Evolutionary conservation across 37 sponge, comb jelly and placozoan species (phyloP).

Genomic region (Amphimedon queenslandica): DNA sequence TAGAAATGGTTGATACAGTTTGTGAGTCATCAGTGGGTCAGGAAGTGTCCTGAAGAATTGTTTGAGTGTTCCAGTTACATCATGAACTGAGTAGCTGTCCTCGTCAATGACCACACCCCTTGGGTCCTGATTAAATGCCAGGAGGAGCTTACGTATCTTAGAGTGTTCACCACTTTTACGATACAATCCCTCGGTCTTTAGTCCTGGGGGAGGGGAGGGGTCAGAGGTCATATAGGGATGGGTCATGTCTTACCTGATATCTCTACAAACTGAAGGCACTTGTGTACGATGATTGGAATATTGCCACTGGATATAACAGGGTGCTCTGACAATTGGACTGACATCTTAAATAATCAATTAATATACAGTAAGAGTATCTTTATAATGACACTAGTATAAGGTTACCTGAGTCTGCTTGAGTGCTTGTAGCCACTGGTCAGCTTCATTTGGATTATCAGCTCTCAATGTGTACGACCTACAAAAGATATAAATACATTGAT

Average conservation of each 20-base stretch:
- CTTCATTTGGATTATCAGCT: slow-evolving; percentile 43
- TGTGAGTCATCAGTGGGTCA: slow-evolving; percentile 77
- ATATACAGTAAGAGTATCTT: background rate
- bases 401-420: slow-evolving; percentile 67
- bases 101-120: slow-evolving; percentile 65
- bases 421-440: slow-evolving; percentile 60
- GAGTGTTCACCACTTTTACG: slow-evolving; percentile 66
- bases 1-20: slow-evolving; percentile 52
- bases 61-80: slow-evolving; percentile 80
- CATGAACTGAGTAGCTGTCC: slow-evolving; percentile 74
- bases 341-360: background rate
- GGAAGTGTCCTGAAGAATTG: slow-evolving; percentile 76
- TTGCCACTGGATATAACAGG: slow-evolving; percentile 43
- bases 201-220: slow-evolving; percentile 6
- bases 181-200: slow-evolving; percentile 81
- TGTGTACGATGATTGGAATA: slow-evolving; percentile 80
- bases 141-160: slow-evolving; percentile 54
- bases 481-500: no score
- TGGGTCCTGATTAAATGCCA: slow-evolving; percentile 79
- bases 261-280: slow-evolving; percentile 89
- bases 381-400: no score
- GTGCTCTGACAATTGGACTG: slow-evolving; percentile 70
- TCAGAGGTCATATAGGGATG: background rate
- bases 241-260: slow-evolving; percentile 56
- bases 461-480: slow-evolving; percentile 33